Evolutionary conservation across 1,140 invertebrate species (phyloP), one percentile per base, ranked within the genome.

Genomic region (Meloidogyne exigua): DNA sequence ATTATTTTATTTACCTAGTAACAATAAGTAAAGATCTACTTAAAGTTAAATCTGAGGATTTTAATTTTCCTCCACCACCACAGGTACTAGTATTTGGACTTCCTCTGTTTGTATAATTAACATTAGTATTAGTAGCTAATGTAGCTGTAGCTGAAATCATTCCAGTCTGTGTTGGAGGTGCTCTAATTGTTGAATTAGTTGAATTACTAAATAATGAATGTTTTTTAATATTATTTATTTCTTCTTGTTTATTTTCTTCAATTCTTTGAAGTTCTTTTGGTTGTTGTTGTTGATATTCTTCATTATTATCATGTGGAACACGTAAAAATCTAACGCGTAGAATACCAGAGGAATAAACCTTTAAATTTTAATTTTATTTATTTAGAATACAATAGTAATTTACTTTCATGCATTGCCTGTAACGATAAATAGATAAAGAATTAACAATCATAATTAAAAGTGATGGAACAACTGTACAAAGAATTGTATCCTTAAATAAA

Each of bases 361-460:
- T 57, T 57, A 7, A 15, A 15, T n/a, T 9, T n/a, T 9, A 4
- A n/a, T n/a, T 57, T n/a, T n/a, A n/a, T n/a, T 9, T 4, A 57
- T 15, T 57, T 57, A n/a, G n/a, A 57, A n/a, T n/a, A 7, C 5
- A 57, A 57, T 15, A n/a, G 9, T n/a, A 57, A n/a, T 9, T 57
- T 57, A 57, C 49, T 70, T 86, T 84, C 86, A 87, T 87, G 72
- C 85, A 87, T 77, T 87, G 82, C 11, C 81, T 75, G 72, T 87
- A 87, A 32, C 85, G 79, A 63, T 83, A 84, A 26, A 85, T 87
- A 62, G 79, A 80, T 63, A 86, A 73, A n/a, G 71, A 65, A 65
- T 87, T 87, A 15, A 87, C 85, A 0, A 87, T 68, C 68, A 87
- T 82, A 26, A 87, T 87, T 21, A 87, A 32, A 62, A 87, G 57